Evolutionary conservation across 2,113 vertebrate species (phyloP).

Genomic region (Dasyornis broadbenti): DNA sequence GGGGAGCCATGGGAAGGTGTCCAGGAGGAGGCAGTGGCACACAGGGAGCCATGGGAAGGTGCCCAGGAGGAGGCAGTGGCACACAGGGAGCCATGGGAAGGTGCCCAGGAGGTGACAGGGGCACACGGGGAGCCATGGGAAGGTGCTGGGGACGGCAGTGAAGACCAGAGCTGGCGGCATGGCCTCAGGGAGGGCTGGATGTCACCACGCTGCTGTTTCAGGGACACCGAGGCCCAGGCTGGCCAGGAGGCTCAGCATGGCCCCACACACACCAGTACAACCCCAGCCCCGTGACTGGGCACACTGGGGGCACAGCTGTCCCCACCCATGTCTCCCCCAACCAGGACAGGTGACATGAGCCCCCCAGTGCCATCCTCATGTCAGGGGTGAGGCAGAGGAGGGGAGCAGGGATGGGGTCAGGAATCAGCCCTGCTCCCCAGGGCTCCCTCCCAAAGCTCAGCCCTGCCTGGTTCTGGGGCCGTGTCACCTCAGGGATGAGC

Average conservation of each 20-base stretch:
- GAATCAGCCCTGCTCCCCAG: fast-evolving
- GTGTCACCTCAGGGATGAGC: fast-evolving
- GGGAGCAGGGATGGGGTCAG: neutral
- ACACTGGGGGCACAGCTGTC: neutral
- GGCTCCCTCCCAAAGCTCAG: neutral
- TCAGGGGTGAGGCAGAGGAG: neutral
- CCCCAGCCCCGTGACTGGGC: neutral
- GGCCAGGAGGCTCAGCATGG: neutral
- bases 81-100: neutral
- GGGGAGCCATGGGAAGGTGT: neutral
- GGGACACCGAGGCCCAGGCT: neutral
- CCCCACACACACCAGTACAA: neutral
- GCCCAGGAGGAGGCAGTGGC: fast-evolving
- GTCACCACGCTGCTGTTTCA: fast-evolving
- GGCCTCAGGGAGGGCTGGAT: neutral
- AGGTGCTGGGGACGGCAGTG: neutral
- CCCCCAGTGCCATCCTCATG: fast-evolving
- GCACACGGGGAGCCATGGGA: fast-evolving
- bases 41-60: neutral
- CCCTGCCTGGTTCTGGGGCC: fast-evolving
- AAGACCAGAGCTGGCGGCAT: neutral
- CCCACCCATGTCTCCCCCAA: neutral
- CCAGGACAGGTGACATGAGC: fast-evolving
- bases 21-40: neutral
- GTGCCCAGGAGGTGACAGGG: fast-evolving